Base-by-base conservation (phyloP, 2,888 invertebrate species). In the Ptychoptera albimana region DNA sequence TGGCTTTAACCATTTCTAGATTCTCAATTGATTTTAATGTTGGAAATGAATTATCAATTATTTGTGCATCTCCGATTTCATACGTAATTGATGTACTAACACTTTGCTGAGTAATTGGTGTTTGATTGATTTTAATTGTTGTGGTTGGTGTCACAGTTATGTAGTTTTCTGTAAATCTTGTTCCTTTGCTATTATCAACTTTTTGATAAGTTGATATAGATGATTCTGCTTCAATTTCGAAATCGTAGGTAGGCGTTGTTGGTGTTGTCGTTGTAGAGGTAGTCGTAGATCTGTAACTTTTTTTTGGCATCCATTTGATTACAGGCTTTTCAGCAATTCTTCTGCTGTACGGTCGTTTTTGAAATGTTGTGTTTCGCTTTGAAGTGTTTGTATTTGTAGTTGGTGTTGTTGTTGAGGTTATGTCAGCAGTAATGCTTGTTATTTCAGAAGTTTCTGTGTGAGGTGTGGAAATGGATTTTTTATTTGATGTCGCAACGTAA, bases 51-150 rank as follows among this genome's bases (percentile, higher is more conserved):
- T 42, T 42, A 29, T 42, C 16, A 4, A 13, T 42, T n/a, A 23
- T 23, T 23, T 23, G 23, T 23, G 57, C 55, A 37, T 64, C 67
- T 39, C 71, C 71, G 8, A 73, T 63, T 54, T 70, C 64, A 43
- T 69, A 64, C 55, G 70, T 73, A 6, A 72, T 67, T 2, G 72
- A 72, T 40, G 70, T 72, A 47, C 66, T 67, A 11, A 66, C 66
- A 45, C 72, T 72, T 53, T 69, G 70, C 47, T 67, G 68, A 8
- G 66, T 67, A 34, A 32, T 55, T 46, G 16, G 55, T 50, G 34
- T 38, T 1, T 40, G 37, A 43, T 39, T 30, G 14, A 23, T 5
- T 23, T 23, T 23, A 23, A 36, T 29, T n/a, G 42, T 39, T 45
- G 37, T 49, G 31, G 46, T 43, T 14, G 51, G 47, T 9, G 48